Evolutionary conservation across 1,140 invertebrate genomes (phyloP), one percentile per base, ranked within the genome.

Genomic region (Metopolophium dirhodum): DNA sequence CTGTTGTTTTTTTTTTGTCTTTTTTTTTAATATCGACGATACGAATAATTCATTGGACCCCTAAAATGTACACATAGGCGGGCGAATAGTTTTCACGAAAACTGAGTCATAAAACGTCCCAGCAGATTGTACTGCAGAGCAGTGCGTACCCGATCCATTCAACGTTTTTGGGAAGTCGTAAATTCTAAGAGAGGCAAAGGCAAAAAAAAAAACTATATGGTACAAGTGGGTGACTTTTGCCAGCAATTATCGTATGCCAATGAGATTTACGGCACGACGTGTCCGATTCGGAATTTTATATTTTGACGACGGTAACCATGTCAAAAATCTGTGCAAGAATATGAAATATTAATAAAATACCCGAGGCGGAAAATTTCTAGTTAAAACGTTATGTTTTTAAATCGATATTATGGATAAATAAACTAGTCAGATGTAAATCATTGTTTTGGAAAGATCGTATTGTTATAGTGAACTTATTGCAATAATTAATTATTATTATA

Each of bases 11-110:
- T 82, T 41, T 4, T 35, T 82, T 30, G 26, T 86, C 11, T 86
- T 37, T 83, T 83, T 45, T 87, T 85, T 85, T 85, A 85, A 88
- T 49, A 88, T 88, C 18, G n/a, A 35, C 8, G 86, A 88, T 30
- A 51, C 47, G 30, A 88, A 49, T 88, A 49, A 88, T 49, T 88
- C 45, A 49, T 88, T 30, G 4, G 30, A 49, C 47, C 18, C 47
- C 14, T 35, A 0, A 11, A 37, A 35, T n/a, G 49, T 30, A 30
- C 9, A 30, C 26, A 30, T 61, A 35, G n/a, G 35, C 87, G 87
- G 49, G 22, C 4, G 22, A 11, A 26, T 87, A 23, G 49, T 89
- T 49, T 54, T 89, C 87, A 37, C 35, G n/a, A 89, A 54, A 89
- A 51, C 30, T 41, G 23, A 83, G 35, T 85, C 83, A 41, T 85